phyloP scores from a whole-genome alignment of 23 tunicate genomes.

The Trididemnum clinides region DNA sequence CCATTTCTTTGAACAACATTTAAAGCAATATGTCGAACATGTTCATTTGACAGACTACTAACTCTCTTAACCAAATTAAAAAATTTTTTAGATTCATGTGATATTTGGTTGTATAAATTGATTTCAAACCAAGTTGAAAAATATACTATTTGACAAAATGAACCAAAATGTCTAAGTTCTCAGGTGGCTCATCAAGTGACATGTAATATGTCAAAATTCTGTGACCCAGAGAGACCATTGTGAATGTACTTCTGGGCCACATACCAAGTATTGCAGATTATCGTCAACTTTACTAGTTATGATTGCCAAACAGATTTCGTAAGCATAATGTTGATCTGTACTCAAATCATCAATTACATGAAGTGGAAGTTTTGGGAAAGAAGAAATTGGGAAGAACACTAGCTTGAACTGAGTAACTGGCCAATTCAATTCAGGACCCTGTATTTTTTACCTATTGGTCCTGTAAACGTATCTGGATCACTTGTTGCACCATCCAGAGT shows the following conservation, averaged over 20 bases:
- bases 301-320: conserved; percentile 12
- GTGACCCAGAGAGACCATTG: background rate
- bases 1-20: no score
- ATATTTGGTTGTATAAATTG: no score
- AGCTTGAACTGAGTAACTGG: conserved; percentile 11
- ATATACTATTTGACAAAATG: background rate
- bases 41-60: no score
- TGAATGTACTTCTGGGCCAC: conserved; percentile 21
- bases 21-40: no score
- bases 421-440: conserved; percentile 14
- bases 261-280: conserved; percentile 16
- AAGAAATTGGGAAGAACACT: background rate
- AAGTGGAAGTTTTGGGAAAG: background rate
- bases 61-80: no score
- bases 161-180: no score
- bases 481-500: conserved; percentile 23
- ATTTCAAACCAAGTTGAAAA: background rate
- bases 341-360: no score
- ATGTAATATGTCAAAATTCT: conserved; percentile 15
- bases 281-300: background rate
- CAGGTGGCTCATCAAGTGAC: background rate
- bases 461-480: conserved; percentile 10
- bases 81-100: no score
- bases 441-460: conserved; percentile 14
- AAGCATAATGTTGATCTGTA: conserved; percentile 24